These are phyloP conservation scores for Spizaetus ornatus DNA, from an alignment of 2,113 vertebrate genomes.

Conservation along the genomic window DNA sequence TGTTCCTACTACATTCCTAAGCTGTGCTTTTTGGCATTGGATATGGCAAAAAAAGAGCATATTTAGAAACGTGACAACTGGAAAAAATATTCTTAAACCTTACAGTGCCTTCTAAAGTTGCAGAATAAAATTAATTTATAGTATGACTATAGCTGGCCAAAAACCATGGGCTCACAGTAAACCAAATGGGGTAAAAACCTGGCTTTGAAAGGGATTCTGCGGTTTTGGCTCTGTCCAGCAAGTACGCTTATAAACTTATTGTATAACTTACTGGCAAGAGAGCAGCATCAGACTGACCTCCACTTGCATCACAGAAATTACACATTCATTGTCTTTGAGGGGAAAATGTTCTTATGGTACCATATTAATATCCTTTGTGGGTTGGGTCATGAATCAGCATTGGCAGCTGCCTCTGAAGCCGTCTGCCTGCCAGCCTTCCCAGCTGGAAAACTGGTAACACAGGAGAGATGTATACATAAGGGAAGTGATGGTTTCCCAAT, in stretches of 20 bases:
- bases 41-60: not conserved
- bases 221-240: constrained; percentile 18
- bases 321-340: constrained; percentile 32
- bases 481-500: constrained; percentile 48
- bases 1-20: constrained; percentile 25
- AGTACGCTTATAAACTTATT: constrained; percentile 36
- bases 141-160: constrained; percentile 22
- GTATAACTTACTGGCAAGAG: constrained; percentile 37
- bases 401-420: constrained; percentile 21
- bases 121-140: constrained; percentile 64
- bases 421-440: constrained; percentile 59
- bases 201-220: constrained; percentile 25
- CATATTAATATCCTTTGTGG: constrained; percentile 32
- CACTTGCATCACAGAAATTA: constrained; percentile 55
- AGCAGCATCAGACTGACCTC: constrained; percentile 23
- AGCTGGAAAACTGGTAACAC: constrained; percentile 56
- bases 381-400: constrained; percentile 62
- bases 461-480: not conserved
- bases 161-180: not conserved
- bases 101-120: constrained; percentile 52
- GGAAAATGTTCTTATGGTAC: constrained; percentile 42
- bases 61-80: constrained; percentile 60
- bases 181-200: constrained; percentile 37
- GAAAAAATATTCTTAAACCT: constrained; percentile 52
- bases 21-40: constrained; percentile 23